Conservation (phyloP, 2,888 invertebrate species). For the Julus scandinavius region DNA sequence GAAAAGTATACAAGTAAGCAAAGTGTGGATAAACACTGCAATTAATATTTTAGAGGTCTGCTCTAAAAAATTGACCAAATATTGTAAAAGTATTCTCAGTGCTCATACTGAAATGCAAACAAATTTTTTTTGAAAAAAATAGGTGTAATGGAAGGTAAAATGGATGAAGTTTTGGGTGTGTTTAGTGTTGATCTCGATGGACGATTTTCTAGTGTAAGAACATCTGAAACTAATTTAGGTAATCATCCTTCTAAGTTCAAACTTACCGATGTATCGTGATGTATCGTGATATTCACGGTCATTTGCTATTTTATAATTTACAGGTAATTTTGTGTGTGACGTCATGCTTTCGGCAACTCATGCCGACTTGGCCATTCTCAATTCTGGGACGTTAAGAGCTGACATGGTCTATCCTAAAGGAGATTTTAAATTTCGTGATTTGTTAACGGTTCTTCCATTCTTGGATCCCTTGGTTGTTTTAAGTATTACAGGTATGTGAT, state of each 20-base stretch:
- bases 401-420: slow-evolving; percentile 83
- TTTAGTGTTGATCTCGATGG: slow-evolving; percentile 90
- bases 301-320: slow-evolving; percentile 52
- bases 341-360: slow-evolving; percentile 82
- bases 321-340: slow-evolving; percentile 71
- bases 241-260: slow-evolving; percentile 66
- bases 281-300: not conserved
- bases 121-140: not conserved
- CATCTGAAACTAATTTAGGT: slow-evolving; percentile 88
- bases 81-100: not conserved
- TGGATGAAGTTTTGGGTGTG: slow-evolving; percentile 84
- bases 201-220: slow-evolving; percentile 81
- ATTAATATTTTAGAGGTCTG: not conserved
- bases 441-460: slow-evolving; percentile 86
- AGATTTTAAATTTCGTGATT: slow-evolving; percentile 84
- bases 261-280: not conserved
- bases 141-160: slow-evolving; percentile 83
- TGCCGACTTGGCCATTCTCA: slow-evolving; percentile 85
- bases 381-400: slow-evolving; percentile 86
- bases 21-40: not conserved
- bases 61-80: not conserved
- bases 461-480: slow-evolving; percentile 83
- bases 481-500: slow-evolving; percentile 73
- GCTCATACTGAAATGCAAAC: not conserved
- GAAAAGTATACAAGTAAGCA: slow-evolving; percentile 77